Evolutionary conservation across 2,797 vertebrate species (phyloP).

Genomic region (Falco columbarius): DNA sequence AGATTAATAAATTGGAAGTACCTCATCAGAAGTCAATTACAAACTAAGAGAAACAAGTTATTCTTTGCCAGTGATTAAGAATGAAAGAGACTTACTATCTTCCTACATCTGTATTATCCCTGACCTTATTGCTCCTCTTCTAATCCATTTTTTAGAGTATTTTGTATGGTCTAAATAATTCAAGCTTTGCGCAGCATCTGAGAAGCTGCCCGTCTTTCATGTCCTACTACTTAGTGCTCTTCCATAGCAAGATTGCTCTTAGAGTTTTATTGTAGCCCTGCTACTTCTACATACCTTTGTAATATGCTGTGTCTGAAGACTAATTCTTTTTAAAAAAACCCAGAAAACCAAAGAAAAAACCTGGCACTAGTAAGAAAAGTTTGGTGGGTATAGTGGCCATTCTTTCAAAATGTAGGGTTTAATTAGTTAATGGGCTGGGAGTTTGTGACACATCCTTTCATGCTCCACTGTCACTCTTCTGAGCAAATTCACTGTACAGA

Average conservation of each 20-base stretch:
- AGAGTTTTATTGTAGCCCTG: neutral
- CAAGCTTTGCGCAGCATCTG: neutral
- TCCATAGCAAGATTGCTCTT: neutral
- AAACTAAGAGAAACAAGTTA: neutral
- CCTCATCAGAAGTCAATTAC: neutral
- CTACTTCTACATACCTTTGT: neutral
- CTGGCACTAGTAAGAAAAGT: neutral
- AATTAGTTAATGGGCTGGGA: neutral
- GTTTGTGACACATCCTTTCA: neutral
- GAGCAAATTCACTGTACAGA: rapidly evolving
- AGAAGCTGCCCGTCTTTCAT: neutral
- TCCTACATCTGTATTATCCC: neutral
- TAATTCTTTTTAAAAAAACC: neutral
- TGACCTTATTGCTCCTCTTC: neutral
- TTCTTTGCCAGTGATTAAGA: neutral
- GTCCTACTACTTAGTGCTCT: neutral
- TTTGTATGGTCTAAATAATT: neutral
- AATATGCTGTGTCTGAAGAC: neutral
- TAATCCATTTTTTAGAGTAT: neutral
- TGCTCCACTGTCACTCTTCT: neutral
- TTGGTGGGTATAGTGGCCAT: neutral
- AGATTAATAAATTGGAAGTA: neutral
- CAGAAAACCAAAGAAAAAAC: neutral
- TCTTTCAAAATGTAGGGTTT: neutral
- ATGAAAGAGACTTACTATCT: neutral